Base-by-base conservation (phyloP, 2,888 invertebrate species). In the Homarus gammarus region DNA sequence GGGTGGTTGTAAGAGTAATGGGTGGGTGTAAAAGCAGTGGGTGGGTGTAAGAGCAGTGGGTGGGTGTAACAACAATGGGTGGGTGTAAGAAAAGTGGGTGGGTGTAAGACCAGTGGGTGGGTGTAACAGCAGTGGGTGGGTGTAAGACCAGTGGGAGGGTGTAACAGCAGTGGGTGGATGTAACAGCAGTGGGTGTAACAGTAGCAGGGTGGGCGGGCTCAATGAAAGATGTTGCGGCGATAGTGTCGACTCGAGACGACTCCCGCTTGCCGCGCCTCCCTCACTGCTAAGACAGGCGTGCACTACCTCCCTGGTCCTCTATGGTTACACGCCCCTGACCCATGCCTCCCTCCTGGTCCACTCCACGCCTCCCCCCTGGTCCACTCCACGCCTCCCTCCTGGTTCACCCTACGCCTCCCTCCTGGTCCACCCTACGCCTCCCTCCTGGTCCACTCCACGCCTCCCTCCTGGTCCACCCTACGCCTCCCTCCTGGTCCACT, bases 241-340 rank as follows among this genome's bases (percentile, higher is more conserved):
- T 83, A 83, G 10, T 72, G 83, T 83, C 83, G 51, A 51, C 83
- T 83, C 49, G 49, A 72, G 33, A 27, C 51, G 31, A 15, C n/a
- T 33, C 72, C 49, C 49, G 31, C n/a, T n/a, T 33, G 31, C 31
- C 36, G n/a, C 12, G 51, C 70, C 49, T 44, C 49, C 44, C 83
- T 83, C 72, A 83, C 70, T 83, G 83, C 72, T 51, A 40, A 70
- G 83, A 83, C 83, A 83, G 72, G 83, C 83, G 83, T 83, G 51
- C 33, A 72, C 70, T 40, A 51, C 51, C 83, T 70, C 70, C 27
- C 83, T 40, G 36, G 33, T 72, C 72, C 22, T 70, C 70, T 83
- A 72, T 70, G 72, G 83, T 83, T 83, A 83, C 83, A 73, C 73
- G 18, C 73, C 10, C 73, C 10, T n/a, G 18, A 70, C 77, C 38